Conservation (phyloP, 2,888 invertebrate genomes). For the Allygus modestus region DNA sequence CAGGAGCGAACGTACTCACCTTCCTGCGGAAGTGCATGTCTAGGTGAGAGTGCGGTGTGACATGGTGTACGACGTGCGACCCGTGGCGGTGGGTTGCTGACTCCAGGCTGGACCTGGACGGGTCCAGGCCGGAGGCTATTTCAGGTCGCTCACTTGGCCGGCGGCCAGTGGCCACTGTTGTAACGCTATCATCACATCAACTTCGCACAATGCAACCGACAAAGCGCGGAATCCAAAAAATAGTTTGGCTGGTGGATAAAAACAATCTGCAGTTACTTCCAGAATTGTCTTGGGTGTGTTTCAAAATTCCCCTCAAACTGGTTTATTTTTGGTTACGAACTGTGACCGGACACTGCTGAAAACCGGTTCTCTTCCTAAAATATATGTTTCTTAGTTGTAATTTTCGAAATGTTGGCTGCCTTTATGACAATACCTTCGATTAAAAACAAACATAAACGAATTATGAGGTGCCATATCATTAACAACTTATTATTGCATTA, state of each 20-base stretch:
- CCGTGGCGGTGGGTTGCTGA: conserved; percentile 10
- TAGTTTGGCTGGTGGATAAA: not conserved
- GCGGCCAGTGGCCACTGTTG: conserved; percentile 16
- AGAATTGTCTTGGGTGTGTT: not conserved
- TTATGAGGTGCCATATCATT: too few species aligned
- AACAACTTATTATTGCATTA: too few species aligned
- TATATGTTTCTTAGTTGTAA: too few species aligned
- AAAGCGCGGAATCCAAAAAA: not conserved
- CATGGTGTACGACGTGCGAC: not conserved
- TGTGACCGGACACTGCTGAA: not conserved
- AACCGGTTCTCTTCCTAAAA: not conserved
- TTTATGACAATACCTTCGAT: too few species aligned
- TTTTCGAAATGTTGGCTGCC: too few species aligned
- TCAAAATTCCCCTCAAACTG: not conserved
- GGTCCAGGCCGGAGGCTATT: conserved; percentile 41
- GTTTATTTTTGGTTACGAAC: not conserved
- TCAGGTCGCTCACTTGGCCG: conserved; percentile 10
- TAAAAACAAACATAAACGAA: too few species aligned
- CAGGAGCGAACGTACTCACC: too few species aligned
- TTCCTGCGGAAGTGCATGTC: conserved; percentile 48
- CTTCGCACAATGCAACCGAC: conserved; percentile 32
- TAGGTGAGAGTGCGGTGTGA: not conserved
- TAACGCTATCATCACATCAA: not conserved
- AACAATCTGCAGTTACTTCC: not conserved
- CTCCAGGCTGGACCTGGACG: conserved; percentile 42